Base-by-base conservation (phyloP, 23 tunicate genomes). In the Trididemnum miniatum region DNA sequence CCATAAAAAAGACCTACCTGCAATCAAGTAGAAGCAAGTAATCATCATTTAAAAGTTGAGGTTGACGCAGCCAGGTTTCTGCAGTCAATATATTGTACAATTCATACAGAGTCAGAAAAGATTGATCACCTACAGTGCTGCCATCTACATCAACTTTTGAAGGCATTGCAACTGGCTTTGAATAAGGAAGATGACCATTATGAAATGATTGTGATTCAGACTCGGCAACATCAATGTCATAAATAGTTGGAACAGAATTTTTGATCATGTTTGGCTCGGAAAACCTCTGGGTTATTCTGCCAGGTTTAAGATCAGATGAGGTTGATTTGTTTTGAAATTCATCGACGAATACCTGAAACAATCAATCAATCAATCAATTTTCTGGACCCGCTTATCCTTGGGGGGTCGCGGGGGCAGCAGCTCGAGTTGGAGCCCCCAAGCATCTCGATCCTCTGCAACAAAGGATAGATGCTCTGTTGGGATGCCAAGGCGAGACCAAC, bases 11-110 rank as follows among this genome's bases (percentile, higher is more conserved):
- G n/a, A n/a, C n/a, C n/a, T 65, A 91, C 97, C 97, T 91, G 91
- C 97, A 91, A 60, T 91, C 97, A 15, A 91, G 22, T 31, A 91
- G 35, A 23, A 91, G 36, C n/a, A 91, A 34, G 44, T 86, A 86
- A 2, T 54, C 75, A 31, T 54, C 15, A 22, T 78, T 72, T 1
- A 23, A 34, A 27, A 91, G 44, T 38, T 82, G 76, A 35, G 85
- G 88, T 36, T 71, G 29, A 7, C 82, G 57, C n/a, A 31, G 78
- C 88, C 88, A 91, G 2, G 88, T 65, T 62, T 91, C 97, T 26
- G 97, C 97, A 20, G 77, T 71, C 0, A 91, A 32, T 1, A 82
- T 37, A 65, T 91, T 91, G 77, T 91, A 91, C 0, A 91, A 26
- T 59, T 91, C 97, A 27, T 62, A 35, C 1, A 9, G 34, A 7